Evolutionary conservation across 2,113 vertebrate species (phyloP).

Genomic region (Apaloderma vittatum): DNA sequence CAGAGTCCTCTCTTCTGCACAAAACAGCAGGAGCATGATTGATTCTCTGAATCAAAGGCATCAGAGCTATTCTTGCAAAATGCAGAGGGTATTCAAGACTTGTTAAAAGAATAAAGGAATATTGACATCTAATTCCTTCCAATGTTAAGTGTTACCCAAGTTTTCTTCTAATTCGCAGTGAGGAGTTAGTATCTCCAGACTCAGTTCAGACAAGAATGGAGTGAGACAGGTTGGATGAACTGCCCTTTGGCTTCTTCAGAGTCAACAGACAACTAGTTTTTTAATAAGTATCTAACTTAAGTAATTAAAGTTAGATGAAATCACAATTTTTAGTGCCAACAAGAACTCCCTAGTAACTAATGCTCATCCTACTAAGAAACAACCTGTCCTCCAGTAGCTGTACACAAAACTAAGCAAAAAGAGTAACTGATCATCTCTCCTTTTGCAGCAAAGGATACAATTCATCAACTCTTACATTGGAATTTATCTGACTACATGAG

Average conservation of each 20-base stretch:
- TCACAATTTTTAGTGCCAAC: neutral
- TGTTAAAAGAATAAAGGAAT: neutral
- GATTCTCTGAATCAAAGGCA: neutral
- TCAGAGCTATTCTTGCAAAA: neutral
- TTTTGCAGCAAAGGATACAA: neutral
- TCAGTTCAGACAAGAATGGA: neutral
- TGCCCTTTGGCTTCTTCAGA: neutral
- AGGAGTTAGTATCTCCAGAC: neutral
- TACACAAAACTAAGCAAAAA: neutral
- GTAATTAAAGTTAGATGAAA: neutral
- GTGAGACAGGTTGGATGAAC: neutral
- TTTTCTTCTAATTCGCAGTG: neutral
- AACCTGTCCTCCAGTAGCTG: neutral
- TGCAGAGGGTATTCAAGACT: neutral
- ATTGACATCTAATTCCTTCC: neutral
- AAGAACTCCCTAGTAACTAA: neutral
- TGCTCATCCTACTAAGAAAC: neutral
- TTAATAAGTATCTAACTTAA: neutral
- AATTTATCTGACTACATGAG: neutral
- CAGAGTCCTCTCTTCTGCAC: neutral
- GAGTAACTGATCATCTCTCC: neutral
- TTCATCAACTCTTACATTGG: neutral
- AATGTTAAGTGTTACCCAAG: neutral
- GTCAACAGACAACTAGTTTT: fast-evolving
- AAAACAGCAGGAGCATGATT: neutral